phyloP scores from a whole-genome alignment of 1,140 invertebrate genomes.

The Himalopsyche phryganea region DNA sequence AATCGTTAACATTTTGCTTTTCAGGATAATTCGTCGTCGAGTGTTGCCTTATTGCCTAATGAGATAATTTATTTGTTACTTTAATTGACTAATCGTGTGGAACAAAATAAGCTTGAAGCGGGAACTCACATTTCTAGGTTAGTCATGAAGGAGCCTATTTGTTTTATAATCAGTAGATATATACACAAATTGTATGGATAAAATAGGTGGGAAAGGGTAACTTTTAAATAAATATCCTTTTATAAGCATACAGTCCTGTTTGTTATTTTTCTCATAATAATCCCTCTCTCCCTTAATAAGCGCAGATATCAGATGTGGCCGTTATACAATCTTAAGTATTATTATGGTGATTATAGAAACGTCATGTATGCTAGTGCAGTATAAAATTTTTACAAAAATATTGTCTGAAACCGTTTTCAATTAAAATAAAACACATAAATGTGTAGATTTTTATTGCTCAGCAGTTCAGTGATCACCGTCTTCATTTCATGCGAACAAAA shows the following conservation, averaged over 20 bases:
- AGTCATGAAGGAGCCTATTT: slow-evolving; percentile 25
- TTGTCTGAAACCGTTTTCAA: too few relatives aligned
- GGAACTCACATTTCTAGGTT: slow-evolving; percentile 20
- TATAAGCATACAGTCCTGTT: slow-evolving; percentile 20
- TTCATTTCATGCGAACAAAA: too few relatives aligned
- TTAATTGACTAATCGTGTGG: slow-evolving; percentile 2
- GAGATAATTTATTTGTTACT: slow-evolving; percentile 12
- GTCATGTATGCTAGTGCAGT: too few relatives aligned
- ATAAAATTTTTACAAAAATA: too few relatives aligned
- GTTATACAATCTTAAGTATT: too few relatives aligned
- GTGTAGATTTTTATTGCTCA: too few relatives aligned
- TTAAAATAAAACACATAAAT: too few relatives aligned
- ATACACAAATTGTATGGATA: slow-evolving; percentile 20
- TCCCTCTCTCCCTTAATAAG: neutral
- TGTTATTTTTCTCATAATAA: slow-evolving; percentile 9
- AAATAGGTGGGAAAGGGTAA: slow-evolving; percentile 31
- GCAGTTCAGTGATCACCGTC: too few relatives aligned
- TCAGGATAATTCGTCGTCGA: slow-evolving; percentile 5
- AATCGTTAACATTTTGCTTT: neutral
- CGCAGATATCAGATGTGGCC: too few relatives aligned
- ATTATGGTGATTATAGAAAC: too few relatives aligned
- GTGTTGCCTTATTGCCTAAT: slow-evolving; percentile 25
- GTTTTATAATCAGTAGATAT: slow-evolving; percentile 21
- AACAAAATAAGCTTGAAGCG: slow-evolving; percentile 18
- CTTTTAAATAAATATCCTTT: slow-evolving; percentile 34